Evolutionary conservation across 2,113 vertebrate genomes (phyloP), one percentile per base, ranked within the genome.

Genomic region (Oncorhynchus gorbuscha): DNA sequence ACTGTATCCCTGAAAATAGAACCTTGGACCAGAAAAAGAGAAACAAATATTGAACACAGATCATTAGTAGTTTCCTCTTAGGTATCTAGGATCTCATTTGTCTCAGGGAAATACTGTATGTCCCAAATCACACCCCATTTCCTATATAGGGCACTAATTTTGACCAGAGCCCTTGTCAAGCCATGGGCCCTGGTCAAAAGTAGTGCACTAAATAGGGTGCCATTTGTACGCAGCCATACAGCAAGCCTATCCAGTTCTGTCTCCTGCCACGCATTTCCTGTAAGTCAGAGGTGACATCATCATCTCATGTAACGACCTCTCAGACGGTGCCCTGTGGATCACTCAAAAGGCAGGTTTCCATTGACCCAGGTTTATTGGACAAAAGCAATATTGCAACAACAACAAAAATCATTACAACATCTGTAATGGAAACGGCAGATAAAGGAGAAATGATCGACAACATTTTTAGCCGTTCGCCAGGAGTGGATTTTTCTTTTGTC

Each of bases 21-120:
- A 16, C 28, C 76, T 83, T 80, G 18, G 14, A 81, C 81, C 80
- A 78, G 72, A 82, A 87, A 88, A 78, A 86, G 86, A 85, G 77
- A 67, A 66, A 83, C 79, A 58, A 91, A 92, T 90, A 92, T 92
- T 90, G 79, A 91, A 82, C 85, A 79, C 79, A 32, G 22, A 75
- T 85, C 84, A 91, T 92, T 91, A 90, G 80, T 80, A 81, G 76
- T 89, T 89, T 89, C 84, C 88, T 90, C 83, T 83, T 78, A 81
- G 86, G 74, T n/a, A 76, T 76, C 76, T 86, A 88, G 84, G 73
- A 66, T 73, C 73, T 80, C 82, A 90, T 91, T 90, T 32, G 14
- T 68, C 14, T 61, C 14, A 4, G 59, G 59, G 59, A 61, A 12
- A 14, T 22, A 1, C 14, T 39, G 35, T 16, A 11, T 51, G 11